Evolutionary conservation across 2,113 vertebrate species (phyloP).

Genomic region (Prunella fulvescens): DNA sequence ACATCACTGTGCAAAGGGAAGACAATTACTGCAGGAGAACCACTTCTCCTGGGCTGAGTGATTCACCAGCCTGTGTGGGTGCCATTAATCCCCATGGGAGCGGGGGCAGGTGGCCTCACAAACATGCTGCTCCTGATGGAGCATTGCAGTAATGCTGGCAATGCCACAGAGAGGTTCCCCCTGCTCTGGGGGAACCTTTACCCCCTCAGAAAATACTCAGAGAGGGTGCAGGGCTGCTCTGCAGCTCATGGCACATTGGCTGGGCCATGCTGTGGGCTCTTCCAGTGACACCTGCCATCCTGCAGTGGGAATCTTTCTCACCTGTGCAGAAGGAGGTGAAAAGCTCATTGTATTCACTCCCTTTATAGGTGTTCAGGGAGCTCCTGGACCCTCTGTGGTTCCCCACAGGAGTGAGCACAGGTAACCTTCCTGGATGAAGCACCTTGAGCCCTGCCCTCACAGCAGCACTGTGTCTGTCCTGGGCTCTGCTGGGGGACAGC

Average conservation of each 20-base stretch:
- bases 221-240: background rate
- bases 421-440: too few relatives aligned
- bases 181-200: background rate
- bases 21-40: background rate
- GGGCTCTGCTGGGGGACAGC: background rate
- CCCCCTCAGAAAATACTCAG: background rate
- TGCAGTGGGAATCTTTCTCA: background rate
- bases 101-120: background rate
- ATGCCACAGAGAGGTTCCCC: background rate
- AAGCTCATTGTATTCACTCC: background rate
- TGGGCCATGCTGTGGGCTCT: background rate
- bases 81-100: background rate
- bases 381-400: background rate
- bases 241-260: background rate
- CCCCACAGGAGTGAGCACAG: background rate
- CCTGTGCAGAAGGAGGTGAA: background rate
- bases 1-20: background rate
- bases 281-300: background rate
- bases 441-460: background rate
- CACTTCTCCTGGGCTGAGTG: background rate
- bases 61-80: background rate
- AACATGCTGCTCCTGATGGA: rapidly evolving
- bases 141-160: rapidly evolving
- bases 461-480: background rate
- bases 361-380: background rate